Percentiles rank a stretch among this genome's conserved stretches.
These are phyloP conservation scores for Platyscelio sp. DNA, from an alignment of 2,888 invertebrate genomes.

Conservation along the genomic window DNA sequence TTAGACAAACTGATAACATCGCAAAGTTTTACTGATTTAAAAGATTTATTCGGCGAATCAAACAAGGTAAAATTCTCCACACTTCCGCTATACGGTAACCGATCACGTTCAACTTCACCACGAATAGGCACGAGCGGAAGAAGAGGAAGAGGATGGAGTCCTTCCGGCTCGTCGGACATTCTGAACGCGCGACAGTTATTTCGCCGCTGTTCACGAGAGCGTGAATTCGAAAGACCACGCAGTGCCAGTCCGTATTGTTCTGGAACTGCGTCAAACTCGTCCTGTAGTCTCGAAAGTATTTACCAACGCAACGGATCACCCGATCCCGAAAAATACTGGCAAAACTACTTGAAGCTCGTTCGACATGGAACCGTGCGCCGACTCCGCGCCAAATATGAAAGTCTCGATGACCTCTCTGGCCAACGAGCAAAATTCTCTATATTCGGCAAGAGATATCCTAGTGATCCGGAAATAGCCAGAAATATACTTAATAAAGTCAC, in stretches of 20 bases:
- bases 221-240: constrained; percentile 80
- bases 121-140: constrained; percentile 63
- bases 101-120: constrained; percentile 72
- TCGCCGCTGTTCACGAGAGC: constrained; percentile 86
- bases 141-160: constrained; percentile 76
- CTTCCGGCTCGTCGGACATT: constrained; percentile 79
- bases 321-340: constrained; percentile 90
- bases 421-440: constrained; percentile 77
- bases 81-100: constrained; percentile 82
- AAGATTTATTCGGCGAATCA: constrained; percentile 93
- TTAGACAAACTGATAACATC: constrained; percentile 86
- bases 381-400: constrained; percentile 93
- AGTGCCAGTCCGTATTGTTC: constrained; percentile 84
- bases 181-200: constrained; percentile 79
- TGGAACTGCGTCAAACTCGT: constrained; percentile 81
- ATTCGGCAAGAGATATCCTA: constrained; percentile 87
- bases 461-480: constrained; percentile 92
- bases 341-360: constrained; percentile 90
- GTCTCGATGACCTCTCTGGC: constrained; percentile 86
- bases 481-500: constrained; percentile 86
- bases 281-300: constrained; percentile 89
- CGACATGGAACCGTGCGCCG: constrained; percentile 92
- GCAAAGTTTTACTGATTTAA: constrained; percentile 91
- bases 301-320: constrained; percentile 92
- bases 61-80: constrained; percentile 88